phyloP scores from a whole-genome alignment of 37 sponge, comb jelly and placozoan genomes.

The Bolinopsis microptera region DNA sequence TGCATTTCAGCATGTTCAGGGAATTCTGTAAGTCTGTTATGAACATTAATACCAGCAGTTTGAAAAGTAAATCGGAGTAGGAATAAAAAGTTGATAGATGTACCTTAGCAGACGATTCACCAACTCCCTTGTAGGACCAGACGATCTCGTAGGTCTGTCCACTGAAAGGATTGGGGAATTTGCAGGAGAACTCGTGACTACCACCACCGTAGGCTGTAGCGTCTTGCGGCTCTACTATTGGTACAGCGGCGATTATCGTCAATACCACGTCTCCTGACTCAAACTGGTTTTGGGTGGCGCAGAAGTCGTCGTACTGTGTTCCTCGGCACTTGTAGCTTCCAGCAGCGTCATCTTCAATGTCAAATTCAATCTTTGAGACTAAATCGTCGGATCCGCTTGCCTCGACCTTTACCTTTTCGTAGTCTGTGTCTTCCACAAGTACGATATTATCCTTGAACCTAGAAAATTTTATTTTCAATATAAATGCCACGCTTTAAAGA shows the following conservation, averaged over 20 bases:
- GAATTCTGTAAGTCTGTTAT: too few species aligned
- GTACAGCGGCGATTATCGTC: neutral
- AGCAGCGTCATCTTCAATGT: neutral
- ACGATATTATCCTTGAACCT: neutral
- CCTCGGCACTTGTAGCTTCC: neutral
- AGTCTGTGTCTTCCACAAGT: neutral
- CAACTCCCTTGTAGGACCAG: neutral
- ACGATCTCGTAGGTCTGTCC: neutral
- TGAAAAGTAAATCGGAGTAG: too few species aligned
- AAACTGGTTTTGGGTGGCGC: neutral
- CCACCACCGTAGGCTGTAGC: neutral
- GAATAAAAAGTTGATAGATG: too few species aligned
- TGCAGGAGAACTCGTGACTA: neutral
- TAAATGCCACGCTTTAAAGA: neutral
- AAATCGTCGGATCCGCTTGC: neutral
- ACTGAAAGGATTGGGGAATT: neutral
- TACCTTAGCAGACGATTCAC: neutral
- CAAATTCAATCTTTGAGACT: neutral
- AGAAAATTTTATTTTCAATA: neutral
- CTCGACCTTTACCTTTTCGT: neutral
- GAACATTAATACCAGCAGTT: too few species aligned
- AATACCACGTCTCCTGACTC: neutral
- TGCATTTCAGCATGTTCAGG: too few species aligned
- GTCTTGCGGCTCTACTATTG: neutral
- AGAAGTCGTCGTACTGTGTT: constrained; percentile 10